A percentile compares a stretch with the other conserved stretches of the same genome.
These are phyloP conservation scores for Bubo blakistoni DNA, from an alignment of 2,113 vertebrate genomes.

Conservation along the genomic window DNA sequence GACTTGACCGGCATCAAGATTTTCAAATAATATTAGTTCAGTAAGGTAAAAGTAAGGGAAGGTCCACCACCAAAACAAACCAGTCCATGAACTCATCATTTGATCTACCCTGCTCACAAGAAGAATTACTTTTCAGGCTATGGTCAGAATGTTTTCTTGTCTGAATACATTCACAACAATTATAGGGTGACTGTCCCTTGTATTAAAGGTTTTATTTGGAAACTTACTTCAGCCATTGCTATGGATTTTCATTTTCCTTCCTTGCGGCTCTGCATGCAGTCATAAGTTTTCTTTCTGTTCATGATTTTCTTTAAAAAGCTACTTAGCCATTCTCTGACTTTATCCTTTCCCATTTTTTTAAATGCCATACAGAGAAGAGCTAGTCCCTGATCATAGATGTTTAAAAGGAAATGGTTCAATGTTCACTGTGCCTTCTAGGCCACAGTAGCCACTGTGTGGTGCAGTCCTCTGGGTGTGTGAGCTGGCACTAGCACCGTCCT, in stretches of 20 bases:
- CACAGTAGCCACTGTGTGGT: background rate
- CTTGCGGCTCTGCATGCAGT: background rate
- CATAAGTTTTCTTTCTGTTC: background rate
- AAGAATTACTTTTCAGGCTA: background rate
- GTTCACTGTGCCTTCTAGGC: background rate
- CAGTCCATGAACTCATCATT: background rate
- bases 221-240: background rate
- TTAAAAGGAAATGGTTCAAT: background rate
- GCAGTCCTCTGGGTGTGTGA: background rate
- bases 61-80: background rate
- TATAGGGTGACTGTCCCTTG: background rate
- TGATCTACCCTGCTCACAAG: background rate
- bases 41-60: background rate
- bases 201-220: background rate
- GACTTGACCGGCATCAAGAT: background rate
- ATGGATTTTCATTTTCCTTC: background rate
- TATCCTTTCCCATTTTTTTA: background rate
- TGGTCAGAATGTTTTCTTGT: background rate
- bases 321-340: background rate
- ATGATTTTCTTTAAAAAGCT: background rate
- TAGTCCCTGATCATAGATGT: background rate
- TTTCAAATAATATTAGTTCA: background rate
- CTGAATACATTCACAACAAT: background rate
- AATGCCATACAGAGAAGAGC: background rate
- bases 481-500: background rate